Percentiles rank a stretch among this genome's conserved stretches.
Conservation (phyloP, 2,797 vertebrate species). For the Trematomus bernacchii region DNA sequence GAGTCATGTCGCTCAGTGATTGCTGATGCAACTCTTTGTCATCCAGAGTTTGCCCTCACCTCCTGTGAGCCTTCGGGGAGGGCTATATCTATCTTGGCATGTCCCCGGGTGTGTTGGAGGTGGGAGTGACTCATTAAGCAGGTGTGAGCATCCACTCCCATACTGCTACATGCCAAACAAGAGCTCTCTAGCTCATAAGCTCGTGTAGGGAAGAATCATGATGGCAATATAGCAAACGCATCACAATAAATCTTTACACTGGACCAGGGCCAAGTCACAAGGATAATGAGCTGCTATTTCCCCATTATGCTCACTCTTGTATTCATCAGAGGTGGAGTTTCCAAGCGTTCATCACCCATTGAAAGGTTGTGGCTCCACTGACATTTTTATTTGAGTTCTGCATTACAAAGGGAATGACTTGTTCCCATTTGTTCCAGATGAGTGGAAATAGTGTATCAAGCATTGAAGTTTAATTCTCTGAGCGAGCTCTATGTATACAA, state of each 20-base stretch:
- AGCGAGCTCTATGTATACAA: constrained; percentile 27
- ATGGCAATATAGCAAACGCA: constrained; percentile 76
- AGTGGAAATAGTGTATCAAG: constrained; percentile 13
- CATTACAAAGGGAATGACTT: constrained; percentile 33
- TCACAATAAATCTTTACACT: constrained; percentile 79
- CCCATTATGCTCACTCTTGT: constrained; percentile 67
- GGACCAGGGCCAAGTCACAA: constrained; percentile 73
- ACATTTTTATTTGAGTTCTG: constrained; percentile 61
- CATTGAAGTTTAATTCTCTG: constrained; percentile 7
- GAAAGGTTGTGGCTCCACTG: constrained; percentile 61
- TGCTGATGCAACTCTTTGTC: constrained; percentile 90
- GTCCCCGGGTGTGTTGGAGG: constrained; percentile 81
- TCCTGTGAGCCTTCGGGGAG: constrained; percentile 85
- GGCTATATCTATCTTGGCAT: constrained; percentile 85
- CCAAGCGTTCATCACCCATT: constrained; percentile 63
- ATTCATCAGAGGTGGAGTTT: constrained; percentile 74
- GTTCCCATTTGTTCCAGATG: constrained; percentile 39
- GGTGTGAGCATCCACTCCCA: constrained; percentile 86
- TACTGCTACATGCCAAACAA: constrained; percentile 84
- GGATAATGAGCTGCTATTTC: constrained; percentile 76
- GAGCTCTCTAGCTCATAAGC: constrained; percentile 79
- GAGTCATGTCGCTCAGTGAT: constrained; percentile 87
- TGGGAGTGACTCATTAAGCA: constrained; percentile 84
- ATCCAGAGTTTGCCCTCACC: constrained; percentile 87
- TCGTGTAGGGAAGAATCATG: constrained; percentile 79